A percentile compares a stretch with the other conserved stretches of the same genome.
phyloP scores from a whole-genome alignment of 53 echinoderm and acorn worm genomes.

The Echinometra lucunter region DNA sequence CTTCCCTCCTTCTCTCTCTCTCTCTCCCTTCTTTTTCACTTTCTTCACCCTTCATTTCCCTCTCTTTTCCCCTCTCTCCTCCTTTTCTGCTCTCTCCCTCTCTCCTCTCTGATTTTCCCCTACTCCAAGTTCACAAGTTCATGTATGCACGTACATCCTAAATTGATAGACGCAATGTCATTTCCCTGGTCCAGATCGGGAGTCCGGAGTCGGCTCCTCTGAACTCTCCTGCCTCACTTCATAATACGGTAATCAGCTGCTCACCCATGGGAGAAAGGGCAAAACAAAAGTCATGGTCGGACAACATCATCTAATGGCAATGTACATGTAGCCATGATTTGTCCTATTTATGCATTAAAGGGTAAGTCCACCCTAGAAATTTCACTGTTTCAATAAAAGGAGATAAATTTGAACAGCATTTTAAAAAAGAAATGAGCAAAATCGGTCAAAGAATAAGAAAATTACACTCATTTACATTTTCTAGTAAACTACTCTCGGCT shows the following conservation, averaged over 20 bases:
- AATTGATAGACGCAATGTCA: constrained; percentile 15
- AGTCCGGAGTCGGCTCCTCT: constrained; percentile 15
- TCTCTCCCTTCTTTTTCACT: too few relatives aligned
- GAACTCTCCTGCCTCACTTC: constrained; percentile 23
- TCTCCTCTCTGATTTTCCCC: too few relatives aligned
- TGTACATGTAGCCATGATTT: neutral
- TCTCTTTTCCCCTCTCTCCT: neutral
- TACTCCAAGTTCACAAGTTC: neutral
- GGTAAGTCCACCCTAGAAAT: too few relatives aligned
- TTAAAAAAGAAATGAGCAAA: too few relatives aligned
- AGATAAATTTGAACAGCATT: too few relatives aligned
- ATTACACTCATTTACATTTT: too few relatives aligned
- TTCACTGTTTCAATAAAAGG: too few relatives aligned
- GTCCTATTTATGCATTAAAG: neutral
- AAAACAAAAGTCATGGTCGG: constrained; percentile 37
- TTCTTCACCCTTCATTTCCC: neutral
- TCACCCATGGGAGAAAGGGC: constrained; percentile 15
- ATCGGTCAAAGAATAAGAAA: too few relatives aligned
- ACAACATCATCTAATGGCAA: neutral
- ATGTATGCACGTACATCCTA: neutral
- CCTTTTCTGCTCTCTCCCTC: neutral
- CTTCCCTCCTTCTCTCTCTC: neutral
- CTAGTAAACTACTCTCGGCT: too few relatives aligned
- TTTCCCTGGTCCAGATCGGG: constrained; percentile 28
- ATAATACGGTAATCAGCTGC: constrained; percentile 18